Base-by-base conservation (phyloP, 1,140 invertebrate genomes). In the Maniola jurtina region DNA sequence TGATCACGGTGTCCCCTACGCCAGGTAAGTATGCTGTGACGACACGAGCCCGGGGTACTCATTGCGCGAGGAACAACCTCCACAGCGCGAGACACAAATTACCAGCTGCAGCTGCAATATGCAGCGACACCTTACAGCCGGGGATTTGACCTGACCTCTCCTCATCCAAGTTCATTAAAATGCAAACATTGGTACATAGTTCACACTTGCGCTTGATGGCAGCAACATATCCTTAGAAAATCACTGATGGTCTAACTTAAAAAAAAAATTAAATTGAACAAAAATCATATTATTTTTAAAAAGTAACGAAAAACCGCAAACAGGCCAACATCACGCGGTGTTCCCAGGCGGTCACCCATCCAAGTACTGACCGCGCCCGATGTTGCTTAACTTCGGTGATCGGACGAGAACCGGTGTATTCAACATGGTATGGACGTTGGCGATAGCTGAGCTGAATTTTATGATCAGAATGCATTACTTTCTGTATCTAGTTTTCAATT, bases 331-430 rank as follows among this genome's bases (percentile, higher is more conserved):
- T 60, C 65, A 73, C 71, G 71, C 59, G 62, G 65, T 73, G 65
- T 73, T 73, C 68, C 62, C 68, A 70, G 62, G 71, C 65, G 71
- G 71, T 73, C 71, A 68, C 68, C 68, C 68, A 73, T 73, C 68
- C 62, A 76, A 66, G 65, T 73, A 73, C 71, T 73, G 65, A 73
- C 68, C 68, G 68, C 71, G 71, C 61, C 64, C 68, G 68, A 73
- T 65, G 68, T 75, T 72, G 73, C 70, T 75, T 72, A 75, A 75
- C 67, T 72, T 75, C 65, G 68, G 68, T 72, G 70, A 72, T 76
- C 71, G 76, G 70, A 79, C 74, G 74, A 74, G 72, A 76, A 70
- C 70, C 71, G 70, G 72, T 76, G 76, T 74, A 61, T 70, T 70
- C 62, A 70, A 70, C 68, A 62, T 70, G 58, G 68, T 70, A 70